Conservation (phyloP, 2,797 vertebrate genomes). For the Helicolenus hilgendorfi region DNA sequence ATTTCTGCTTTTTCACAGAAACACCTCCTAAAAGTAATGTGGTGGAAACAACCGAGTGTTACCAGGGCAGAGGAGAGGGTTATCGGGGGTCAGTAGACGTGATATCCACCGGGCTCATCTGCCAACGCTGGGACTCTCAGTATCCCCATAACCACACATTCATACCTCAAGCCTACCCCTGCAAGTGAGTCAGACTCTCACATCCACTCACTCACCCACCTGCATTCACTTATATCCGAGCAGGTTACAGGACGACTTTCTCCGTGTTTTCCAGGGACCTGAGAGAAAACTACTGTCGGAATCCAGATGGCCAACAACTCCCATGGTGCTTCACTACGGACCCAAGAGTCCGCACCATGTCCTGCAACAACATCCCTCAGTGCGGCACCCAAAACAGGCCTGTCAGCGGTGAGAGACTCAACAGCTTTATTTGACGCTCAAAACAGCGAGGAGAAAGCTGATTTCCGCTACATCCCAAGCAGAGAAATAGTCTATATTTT, state of each 20-base stretch:
- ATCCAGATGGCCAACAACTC: conserved; percentile 97
- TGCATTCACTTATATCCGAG: conserved; percentile 24
- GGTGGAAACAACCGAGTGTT: conserved; percentile 90
- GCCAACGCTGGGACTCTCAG: conserved; percentile 97
- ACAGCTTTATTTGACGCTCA: conserved; percentile 34
- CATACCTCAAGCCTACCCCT: conserved; percentile 95
- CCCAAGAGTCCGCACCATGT: conserved; percentile 94
- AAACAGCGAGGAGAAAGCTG: background rate
- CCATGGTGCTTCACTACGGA: conserved; percentile 99
- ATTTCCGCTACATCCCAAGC: conserved; percentile 30
- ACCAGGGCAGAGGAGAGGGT: conserved; percentile 92
- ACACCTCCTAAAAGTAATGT: conserved; percentile 76
- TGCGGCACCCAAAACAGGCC: conserved; percentile 88
- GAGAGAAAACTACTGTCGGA: conserved; percentile 97
- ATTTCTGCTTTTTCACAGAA: conserved; percentile 43
- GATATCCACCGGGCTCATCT: conserved; percentile 93
- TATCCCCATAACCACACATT: conserved; percentile 96
- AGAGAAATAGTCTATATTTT: conserved; percentile 29
- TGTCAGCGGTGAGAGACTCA: conserved; percentile 79
- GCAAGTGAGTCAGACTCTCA: conserved; percentile 94
- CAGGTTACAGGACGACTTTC: conserved; percentile 31
- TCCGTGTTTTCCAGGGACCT: conserved; percentile 92
- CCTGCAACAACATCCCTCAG: conserved; percentile 96
- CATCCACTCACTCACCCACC: conserved; percentile 35
- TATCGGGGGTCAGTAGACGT: conserved; percentile 93